Percentiles rank a stretch among this genome's conserved stretches.
Evolutionary conservation across 2,797 vertebrate species (phyloP).

Genomic region (Phoxinus dragarum): DNA sequence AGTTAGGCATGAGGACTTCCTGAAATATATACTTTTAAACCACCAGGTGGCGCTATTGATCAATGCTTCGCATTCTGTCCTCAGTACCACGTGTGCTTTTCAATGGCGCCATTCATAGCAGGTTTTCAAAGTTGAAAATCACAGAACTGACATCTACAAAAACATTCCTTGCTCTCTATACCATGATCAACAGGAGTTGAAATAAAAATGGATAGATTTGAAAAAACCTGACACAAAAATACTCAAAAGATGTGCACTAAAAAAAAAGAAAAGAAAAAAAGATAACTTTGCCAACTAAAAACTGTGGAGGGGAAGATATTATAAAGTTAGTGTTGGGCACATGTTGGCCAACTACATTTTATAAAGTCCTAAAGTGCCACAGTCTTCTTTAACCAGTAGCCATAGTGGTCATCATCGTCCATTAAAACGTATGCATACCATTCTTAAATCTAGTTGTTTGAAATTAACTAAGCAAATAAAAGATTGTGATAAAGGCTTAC

Average conservation of each 20-base stretch:
- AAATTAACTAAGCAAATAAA: slow-evolving; percentile 56
- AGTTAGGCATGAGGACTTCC: slow-evolving; percentile 13
- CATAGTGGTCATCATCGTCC: slow-evolving; percentile 65
- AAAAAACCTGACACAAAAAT: background rate
- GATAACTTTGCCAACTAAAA: background rate
- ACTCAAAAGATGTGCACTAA: slow-evolving; percentile 25
- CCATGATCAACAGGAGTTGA: slow-evolving; percentile 3
- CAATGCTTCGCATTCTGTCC: slow-evolving; percentile 1
- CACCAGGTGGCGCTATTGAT: slow-evolving; percentile 38
- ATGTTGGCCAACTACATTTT: slow-evolving; percentile 50
- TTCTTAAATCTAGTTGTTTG: slow-evolving; percentile 45
- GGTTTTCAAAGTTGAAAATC: background rate
- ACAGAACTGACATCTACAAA: background rate
- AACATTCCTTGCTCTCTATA: background rate
- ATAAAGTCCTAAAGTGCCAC: slow-evolving; percentile 66
- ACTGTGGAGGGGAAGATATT: slow-evolving; percentile 39
- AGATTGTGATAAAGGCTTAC: slow-evolving; percentile 62
- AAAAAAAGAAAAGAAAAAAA: background rate
- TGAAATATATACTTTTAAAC: slow-evolving; percentile 20
- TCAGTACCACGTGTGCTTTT: slow-evolving; percentile 36
- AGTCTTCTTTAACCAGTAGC: slow-evolving; percentile 63
- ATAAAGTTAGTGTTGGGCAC: slow-evolving; percentile 61
- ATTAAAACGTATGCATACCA: slow-evolving; percentile 48
- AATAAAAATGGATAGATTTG: background rate
- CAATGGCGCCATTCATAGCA: background rate